Base-by-base conservation (phyloP, 2,797 vertebrate species). In the Phoeniculus purpureus region DNA sequence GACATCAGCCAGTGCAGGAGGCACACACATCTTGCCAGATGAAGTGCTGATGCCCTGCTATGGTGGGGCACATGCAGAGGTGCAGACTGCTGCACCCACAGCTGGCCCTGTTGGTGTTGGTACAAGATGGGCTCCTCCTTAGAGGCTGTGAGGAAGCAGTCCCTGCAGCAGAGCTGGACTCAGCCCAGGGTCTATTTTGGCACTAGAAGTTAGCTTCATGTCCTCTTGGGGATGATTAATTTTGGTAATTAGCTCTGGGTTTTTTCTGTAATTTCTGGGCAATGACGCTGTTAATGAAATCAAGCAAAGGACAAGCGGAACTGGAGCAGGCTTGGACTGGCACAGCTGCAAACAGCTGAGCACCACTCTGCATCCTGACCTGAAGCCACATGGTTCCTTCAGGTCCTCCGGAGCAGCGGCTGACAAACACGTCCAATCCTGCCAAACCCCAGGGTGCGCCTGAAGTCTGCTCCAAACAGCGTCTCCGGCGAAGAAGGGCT, bases 21-120 rank as follows among this genome's bases (percentile, higher is more conserved):
- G 71, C 14, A 1, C 64, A 55, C 77, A 13, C 2, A 1, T 79
- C 81, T 56, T 37, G 73, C 66, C 82, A 54, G 68, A 5, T 1
- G 32, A 34, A 76, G 66, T 7, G 2, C n/a, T 3, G 1, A 1
- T 4, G 52, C 45, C 52, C 17, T 29, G 61, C 37, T 12, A 31
- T 0, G 9, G 66, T 20, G 12, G 48, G 3, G 4, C 21, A 34
- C 29, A 11, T 0, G 0, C 15, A 45, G 17, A 7, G 1, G 3
- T 15, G 58, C 16, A 12, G 6, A 12, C 20, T 76, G 50, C 73
- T 40, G 62, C 68, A 58, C 51, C 40, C 48, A 4, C 2, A 9
- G 19, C 12, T 1, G 13, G 25, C 18, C 2, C 29, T 4, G 7
- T 7, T 15, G 9, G 12, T 23, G 31, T 13, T 0, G 0, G 12